Conservation (phyloP, 2,797 vertebrate genomes). For the Anas georgica region DNA sequence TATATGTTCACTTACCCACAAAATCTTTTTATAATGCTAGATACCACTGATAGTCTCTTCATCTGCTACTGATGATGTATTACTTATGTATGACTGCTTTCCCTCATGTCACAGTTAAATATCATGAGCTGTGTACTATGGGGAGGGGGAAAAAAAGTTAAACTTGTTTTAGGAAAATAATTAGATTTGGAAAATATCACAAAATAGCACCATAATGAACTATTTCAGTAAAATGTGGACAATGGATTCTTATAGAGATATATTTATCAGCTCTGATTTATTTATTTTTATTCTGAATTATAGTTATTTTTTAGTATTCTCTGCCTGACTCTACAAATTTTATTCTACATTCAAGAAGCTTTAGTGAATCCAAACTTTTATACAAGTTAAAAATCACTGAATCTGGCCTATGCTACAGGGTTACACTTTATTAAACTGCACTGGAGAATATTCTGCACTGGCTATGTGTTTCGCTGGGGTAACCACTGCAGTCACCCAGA, state of each 20-base stretch:
- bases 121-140: neutral
- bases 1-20: neutral
- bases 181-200: neutral
- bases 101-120: neutral
- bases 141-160: neutral
- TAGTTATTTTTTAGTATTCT: neutral
- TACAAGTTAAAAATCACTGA: neutral
- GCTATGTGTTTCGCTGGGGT: neutral
- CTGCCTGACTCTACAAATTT: neutral
- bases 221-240: neutral
- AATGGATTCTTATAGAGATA: neutral
- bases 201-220: neutral
- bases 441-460: neutral
- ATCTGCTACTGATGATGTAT: neutral
- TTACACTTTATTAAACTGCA: neutral
- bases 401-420: neutral
- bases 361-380: neutral
- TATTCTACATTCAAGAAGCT: neutral
- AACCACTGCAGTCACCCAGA: neutral
- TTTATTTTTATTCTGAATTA: neutral
- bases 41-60: neutral
- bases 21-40: neutral
- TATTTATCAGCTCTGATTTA: neutral
- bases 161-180: neutral
- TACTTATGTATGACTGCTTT: neutral